Evolutionary conservation across 2,888 invertebrate genomes (phyloP).

Genomic region (Ormyrus rosae): DNA sequence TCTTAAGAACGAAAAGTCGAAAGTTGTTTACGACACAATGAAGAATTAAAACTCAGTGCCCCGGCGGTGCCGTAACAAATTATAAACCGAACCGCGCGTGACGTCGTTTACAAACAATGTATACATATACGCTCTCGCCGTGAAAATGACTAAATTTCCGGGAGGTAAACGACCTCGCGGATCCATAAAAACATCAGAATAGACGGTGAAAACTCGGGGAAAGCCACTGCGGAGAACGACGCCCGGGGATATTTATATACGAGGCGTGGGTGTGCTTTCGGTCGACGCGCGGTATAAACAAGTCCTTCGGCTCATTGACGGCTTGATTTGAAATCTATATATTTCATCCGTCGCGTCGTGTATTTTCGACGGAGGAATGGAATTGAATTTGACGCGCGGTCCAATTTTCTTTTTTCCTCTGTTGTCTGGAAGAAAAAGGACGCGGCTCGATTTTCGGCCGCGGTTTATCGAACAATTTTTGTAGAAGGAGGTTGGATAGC

Average conservation of each 20-base stretch:
- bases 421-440: too few relatives aligned
- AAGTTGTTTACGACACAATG: too few relatives aligned
- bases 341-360: not conserved
- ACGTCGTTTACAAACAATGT: too few relatives aligned
- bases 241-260: constrained; percentile 16
- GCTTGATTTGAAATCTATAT: not conserved
- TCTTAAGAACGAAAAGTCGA: too few relatives aligned
- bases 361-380: not conserved
- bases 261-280: constrained; percentile 6
- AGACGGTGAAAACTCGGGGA: not conserved
- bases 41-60: too few relatives aligned
- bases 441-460: too few relatives aligned
- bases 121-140: too few relatives aligned
- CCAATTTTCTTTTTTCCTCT: not conserved
- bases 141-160: constrained; percentile 1
- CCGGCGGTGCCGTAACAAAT: too few relatives aligned
- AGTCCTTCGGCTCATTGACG: not conserved
- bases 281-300: not conserved
- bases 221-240: not conserved
- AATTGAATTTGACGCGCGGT: not conserved
- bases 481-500: too few relatives aligned
- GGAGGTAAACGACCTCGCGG: constrained; percentile 21
- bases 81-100: too few relatives aligned
- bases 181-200: constrained; percentile 14
- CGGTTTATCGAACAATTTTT: too few relatives aligned